Evolutionary conservation across 2,797 vertebrate genomes (phyloP).

Genomic region (Clarias pachynema): DNA sequence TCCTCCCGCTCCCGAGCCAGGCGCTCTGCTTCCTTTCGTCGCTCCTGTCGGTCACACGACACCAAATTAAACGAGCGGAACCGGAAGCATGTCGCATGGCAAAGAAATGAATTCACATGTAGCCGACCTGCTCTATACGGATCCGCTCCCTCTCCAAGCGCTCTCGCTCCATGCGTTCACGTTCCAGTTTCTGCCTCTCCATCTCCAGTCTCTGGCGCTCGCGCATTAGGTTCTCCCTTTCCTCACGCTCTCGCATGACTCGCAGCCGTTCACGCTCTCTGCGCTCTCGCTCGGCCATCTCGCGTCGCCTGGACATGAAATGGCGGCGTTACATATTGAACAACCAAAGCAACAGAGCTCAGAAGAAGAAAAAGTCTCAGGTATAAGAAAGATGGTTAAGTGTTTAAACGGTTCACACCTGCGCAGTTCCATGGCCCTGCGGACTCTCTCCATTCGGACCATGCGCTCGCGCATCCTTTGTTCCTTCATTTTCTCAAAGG

Average conservation of each 20-base stretch:
- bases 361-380: background rate
- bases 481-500: slow-evolving; percentile 98
- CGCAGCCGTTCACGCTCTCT: slow-evolving; percentile 87
- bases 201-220: slow-evolving; percentile 91
- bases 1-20: slow-evolving; percentile 93
- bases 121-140: slow-evolving; percentile 91
- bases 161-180: slow-evolving; percentile 90
- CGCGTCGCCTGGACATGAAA: slow-evolving; percentile 79
- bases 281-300: slow-evolving; percentile 71
- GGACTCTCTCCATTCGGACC: slow-evolving; percentile 86
- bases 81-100: background rate
- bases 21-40: slow-evolving; percentile 94
- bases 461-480: slow-evolving; percentile 89
- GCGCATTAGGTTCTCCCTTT: slow-evolving; percentile 88
- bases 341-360: background rate
- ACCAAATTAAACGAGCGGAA: background rate
- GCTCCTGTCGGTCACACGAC: slow-evolving; percentile 76
- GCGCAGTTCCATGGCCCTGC: slow-evolving; percentile 88
- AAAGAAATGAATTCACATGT: background rate
- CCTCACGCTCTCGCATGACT: slow-evolving; percentile 83
- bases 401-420: slow-evolving; percentile 74
- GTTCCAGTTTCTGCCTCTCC: slow-evolving; percentile 86
- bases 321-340: background rate
- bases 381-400: background rate
- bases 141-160: slow-evolving; percentile 92